These are phyloP conservation scores for Paralinhomoeus sp. DNA, from an alignment of 2,888 invertebrate species.

Conservation along the genomic window DNA sequence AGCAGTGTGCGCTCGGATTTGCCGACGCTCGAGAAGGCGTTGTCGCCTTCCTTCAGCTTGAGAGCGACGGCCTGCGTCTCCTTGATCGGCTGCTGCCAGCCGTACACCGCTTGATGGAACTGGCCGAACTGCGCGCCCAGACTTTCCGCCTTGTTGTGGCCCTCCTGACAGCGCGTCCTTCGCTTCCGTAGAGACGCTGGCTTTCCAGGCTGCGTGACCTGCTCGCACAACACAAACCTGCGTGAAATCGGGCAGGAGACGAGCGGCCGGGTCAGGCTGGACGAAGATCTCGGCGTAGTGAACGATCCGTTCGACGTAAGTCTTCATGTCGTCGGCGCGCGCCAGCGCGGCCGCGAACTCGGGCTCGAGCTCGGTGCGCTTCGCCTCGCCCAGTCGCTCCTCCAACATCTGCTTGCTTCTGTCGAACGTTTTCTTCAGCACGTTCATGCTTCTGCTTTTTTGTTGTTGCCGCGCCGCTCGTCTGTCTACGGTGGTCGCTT, in stretches of 20 bases:
- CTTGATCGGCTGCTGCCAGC: background rate
- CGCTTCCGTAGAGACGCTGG: too few relatives aligned
- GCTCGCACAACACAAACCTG: background rate
- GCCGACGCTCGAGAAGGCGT: background rate
- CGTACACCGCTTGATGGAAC: background rate
- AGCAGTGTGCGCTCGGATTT: conserved; percentile 2
- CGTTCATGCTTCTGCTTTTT: conserved; percentile 2
- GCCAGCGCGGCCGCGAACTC: conserved; percentile 1
- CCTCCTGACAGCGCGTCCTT: background rate
- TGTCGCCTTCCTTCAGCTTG: too few relatives aligned
- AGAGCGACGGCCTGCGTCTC: too few relatives aligned
- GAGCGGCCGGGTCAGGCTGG: conserved; percentile 6
- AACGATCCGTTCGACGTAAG: conserved; percentile 2
- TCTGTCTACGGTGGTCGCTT: too few relatives aligned
- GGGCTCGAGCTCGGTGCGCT: conserved; percentile 4
- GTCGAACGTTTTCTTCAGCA: conserved; percentile 5
- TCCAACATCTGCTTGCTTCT: conserved; percentile 5
- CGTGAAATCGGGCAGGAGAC: conserved; percentile 3
- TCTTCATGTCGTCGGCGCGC: conserved; percentile 3
- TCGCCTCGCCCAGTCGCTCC: conserved; percentile 6
- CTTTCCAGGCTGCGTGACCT: too few relatives aligned
- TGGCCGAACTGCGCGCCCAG: conserved; percentile 2
- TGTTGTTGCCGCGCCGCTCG: too few relatives aligned
- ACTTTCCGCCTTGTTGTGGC: conserved; percentile 3
- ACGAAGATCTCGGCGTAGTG: conserved; percentile 1